Percentiles rank a stretch among this genome's conserved stretches.
Evolutionary conservation across 2,888 invertebrate species (phyloP).

Genomic region (Drosophila falleni): DNA sequence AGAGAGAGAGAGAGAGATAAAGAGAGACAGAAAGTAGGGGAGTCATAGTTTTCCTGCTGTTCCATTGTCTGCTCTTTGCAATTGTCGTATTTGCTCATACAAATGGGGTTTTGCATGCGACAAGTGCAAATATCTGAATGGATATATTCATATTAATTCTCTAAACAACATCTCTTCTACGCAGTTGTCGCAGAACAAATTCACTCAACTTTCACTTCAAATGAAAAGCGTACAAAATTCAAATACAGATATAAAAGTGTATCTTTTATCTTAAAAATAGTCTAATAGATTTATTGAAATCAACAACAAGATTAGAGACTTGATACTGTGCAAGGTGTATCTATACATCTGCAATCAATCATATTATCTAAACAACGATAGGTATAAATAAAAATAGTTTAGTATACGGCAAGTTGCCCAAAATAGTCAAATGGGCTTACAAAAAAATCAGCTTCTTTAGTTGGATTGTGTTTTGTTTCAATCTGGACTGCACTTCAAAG

Average conservation of each 20-base stretch:
- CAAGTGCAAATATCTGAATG: conserved; percentile 25
- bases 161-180: conserved; percentile 11
- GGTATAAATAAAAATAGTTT: too few species aligned
- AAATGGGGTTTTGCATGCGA: conserved; percentile 25
- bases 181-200: conserved; percentile 6
- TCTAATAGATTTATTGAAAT: too few species aligned
- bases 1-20: background rate
- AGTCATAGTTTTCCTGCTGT: conserved; percentile 24
- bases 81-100: conserved; percentile 29
- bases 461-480: too few species aligned
- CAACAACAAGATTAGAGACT: background rate
- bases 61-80: conserved; percentile 42
- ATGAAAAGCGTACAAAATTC: background rate
- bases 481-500: background rate
- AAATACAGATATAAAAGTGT: background rate
- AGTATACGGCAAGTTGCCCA: too few species aligned
- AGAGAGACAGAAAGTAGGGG: background rate
- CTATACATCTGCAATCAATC: too few species aligned
- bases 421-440: too few species aligned
- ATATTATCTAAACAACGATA: too few species aligned
- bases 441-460: too few species aligned
- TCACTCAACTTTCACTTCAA: background rate
- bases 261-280: too few species aligned
- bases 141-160: conserved; percentile 12
- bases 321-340: too few species aligned